These are phyloP conservation scores for Catharus fuscescens DNA, from an alignment of 2,113 vertebrate genomes.

Conservation along the genomic window DNA sequence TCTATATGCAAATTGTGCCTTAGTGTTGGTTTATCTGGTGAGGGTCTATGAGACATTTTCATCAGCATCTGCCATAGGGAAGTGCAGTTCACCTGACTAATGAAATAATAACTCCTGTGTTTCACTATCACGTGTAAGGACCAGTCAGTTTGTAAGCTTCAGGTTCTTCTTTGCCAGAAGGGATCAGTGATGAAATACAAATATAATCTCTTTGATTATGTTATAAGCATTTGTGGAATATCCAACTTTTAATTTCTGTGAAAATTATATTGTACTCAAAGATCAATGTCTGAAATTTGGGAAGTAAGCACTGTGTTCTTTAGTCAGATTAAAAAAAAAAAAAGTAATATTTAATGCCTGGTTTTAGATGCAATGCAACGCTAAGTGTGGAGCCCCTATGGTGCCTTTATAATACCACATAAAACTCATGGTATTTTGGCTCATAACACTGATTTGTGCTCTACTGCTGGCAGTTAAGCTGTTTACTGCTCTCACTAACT, in stretches of 20 bases:
- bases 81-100: neutral
- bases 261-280: neutral
- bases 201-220: neutral
- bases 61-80: neutral
- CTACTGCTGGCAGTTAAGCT: neutral
- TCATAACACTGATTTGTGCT: neutral
- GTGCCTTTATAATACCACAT: neutral
- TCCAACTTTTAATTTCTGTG: neutral
- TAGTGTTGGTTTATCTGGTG: neutral
- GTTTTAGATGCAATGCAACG: neutral
- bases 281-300: neutral
- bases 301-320: neutral
- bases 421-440: constrained; percentile 54
- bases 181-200: neutral
- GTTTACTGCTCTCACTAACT: neutral
- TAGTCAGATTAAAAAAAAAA: neutral
- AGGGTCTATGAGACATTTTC: neutral
- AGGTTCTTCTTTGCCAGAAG: neutral
- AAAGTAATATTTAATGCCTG: neutral
- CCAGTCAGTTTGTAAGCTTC: neutral
- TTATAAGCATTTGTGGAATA: neutral
- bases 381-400: neutral
- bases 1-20: neutral
- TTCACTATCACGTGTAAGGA: neutral
- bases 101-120: neutral